Evolutionary conservation across 2,888 invertebrate genomes (phyloP), one percentile per base, ranked within the genome.

Genomic region (Acanthosoma haemorrhoidale): DNA sequence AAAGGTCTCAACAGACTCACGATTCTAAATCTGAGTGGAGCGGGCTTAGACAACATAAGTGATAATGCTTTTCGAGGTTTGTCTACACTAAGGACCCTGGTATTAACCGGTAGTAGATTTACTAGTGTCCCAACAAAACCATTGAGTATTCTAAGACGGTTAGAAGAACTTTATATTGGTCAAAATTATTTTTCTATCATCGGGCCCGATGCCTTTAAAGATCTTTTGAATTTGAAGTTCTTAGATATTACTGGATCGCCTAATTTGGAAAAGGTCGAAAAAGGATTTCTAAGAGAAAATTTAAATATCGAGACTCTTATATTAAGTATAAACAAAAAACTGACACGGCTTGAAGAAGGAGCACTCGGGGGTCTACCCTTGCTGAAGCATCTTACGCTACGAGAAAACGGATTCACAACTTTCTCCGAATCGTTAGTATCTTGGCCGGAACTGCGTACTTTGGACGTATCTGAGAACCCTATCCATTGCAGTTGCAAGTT

Each of bases 381-480:
- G 78, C 81, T 94, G 68, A 86, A 87, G 73, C 89, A 90, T 75
- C 84, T 94, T 39, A 85, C 88, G 32, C 80, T 94, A 29, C 86
- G 88, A 76, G 92, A 92, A 77, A 93, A 93, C 79, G 89, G 88
- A 3, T 85, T 93, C 75, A 83, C 84, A 71, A 86, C 86, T 4
- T 82, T 94, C 72, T 85, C 89, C n/a, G 92, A 93, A 79, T 86
- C 88, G 0, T 84, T 91, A 61, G 88, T 91, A 39, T 86, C 90
- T 25, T 93, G 92, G 84, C 87, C 86, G 74, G 92, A 91, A 77
- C 80, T 93, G 36, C 84, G 87, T 61, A 85, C 86, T 16, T 79
- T 94, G 16, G 92, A 92, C 77, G 82, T 94, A 38, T 88, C 90
- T 2, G 92, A 92, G 77, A 93, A 93, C 78, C 92, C 92, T 0